Evolutionary conservation across 2,888 invertebrate genomes (phyloP), one percentile per base, ranked within the genome.

Genomic region (Ormyrus rosae): DNA sequence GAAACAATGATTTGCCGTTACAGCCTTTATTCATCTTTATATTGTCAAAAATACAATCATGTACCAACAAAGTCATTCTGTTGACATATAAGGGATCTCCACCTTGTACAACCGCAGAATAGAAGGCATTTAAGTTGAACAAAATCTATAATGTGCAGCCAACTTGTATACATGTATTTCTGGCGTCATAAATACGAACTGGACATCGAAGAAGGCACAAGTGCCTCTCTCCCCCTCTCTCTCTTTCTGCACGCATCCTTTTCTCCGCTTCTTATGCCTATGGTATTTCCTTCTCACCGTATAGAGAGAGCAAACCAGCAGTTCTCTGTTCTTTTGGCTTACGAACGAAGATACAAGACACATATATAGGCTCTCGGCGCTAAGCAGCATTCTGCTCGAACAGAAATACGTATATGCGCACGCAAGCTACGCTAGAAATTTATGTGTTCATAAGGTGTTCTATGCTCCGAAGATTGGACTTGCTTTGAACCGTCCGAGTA

Each of bases 181-280:
- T 69, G 80, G 65, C 83, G 82, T 86, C 85, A 85, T 85, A 86
- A 86, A 86, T 86, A 85, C 81, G 65, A 75, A 51, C 74, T 51
- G 83, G 81, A 82, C 83, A 83, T 77, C 76, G 83, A 72, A 70
- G 69, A 34, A 53, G 75, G 78, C 84, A 71, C 83, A 78, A 82
- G 83, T 83, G 79, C 79, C 34, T 53, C 53, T 53, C 53, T 13
- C 4, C 53, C 50, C 7, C 50, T 67, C 53, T 53, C 48, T 68
- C 60, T 60, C 64, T 69, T 34, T 56, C 65, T 60, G n/a, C 46
- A 60, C 19, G 13, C 55, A n/a, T 9, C 65, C 6, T 6, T 53
- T 34, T 51, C 11, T 34, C 6, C 46, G 46, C 11, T n/a, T n/a
- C 63, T 46, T 63, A 63, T 64, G 50, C 64, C 7, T n/a, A 13